Evolutionary conservation across 1,140 invertebrate species (phyloP).

Genomic region (Apocrypta bakeri): DNA sequence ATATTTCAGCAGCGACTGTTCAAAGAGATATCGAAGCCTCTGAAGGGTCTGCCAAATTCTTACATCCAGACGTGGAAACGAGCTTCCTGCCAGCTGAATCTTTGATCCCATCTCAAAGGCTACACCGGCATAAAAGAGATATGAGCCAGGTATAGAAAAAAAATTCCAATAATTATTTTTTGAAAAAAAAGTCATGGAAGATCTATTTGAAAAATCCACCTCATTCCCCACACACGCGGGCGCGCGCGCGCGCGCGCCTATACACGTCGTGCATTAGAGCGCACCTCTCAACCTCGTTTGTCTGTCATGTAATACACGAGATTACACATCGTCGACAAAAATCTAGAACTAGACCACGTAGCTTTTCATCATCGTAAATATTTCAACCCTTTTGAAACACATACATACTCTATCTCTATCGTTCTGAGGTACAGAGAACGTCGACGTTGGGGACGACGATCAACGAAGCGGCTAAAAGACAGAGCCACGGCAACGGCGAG

Average conservation of each 20-base stretch:
- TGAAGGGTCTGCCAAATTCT: conserved; percentile 54
- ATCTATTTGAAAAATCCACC: too few relatives aligned
- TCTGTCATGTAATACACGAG: not conserved
- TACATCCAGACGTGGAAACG: conserved; percentile 62
- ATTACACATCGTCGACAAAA: not conserved
- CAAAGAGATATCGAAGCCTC: conserved; percentile 51
- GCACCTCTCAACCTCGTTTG: not conserved
- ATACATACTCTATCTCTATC: not conserved
- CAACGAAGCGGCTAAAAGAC: not conserved
- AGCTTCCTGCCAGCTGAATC: conserved; percentile 62
- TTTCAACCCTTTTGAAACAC: not conserved
- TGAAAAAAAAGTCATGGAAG: too few relatives aligned
- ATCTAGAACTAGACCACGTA: not conserved
- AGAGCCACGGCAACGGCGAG: not conserved
- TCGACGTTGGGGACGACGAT: not conserved
- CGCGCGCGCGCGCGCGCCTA: too few relatives aligned
- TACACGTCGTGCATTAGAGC: too few relatives aligned
- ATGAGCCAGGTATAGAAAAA: conserved; percentile 56
- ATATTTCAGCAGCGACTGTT: conserved; percentile 47
- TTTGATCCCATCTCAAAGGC: conserved; percentile 39
- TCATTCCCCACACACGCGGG: too few relatives aligned
- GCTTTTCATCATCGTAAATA: not conserved
- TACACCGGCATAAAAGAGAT: conserved; percentile 62
- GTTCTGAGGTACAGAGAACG: not conserved
- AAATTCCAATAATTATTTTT: too few relatives aligned